Evolutionary conservation across 2,113 vertebrate genomes (phyloP).

Genomic region (Tetrao urogallus): DNA sequence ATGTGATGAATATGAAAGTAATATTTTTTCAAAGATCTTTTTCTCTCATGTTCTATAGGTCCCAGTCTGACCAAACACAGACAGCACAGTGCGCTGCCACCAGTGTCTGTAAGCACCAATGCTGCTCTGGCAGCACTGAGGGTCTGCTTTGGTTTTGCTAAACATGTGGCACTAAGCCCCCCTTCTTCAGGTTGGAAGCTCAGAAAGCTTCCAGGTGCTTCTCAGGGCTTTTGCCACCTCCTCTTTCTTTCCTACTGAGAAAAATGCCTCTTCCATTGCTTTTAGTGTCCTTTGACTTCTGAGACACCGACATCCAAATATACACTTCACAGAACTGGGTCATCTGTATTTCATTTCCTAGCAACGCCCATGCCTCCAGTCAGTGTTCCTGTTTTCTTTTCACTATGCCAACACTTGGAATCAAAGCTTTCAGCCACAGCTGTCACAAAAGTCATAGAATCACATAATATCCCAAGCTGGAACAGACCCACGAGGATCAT

Average conservation of each 20-base stretch:
- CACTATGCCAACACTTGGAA: too few relatives aligned
- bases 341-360: too few relatives aligned
- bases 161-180: neutral
- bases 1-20: neutral
- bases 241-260: neutral
- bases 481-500: too few relatives aligned
- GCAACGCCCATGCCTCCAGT: too few relatives aligned
- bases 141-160: neutral
- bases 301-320: too few relatives aligned
- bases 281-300: neutral
- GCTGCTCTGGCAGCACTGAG: neutral
- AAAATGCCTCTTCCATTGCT: neutral
- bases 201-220: conserved; percentile 36
- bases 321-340: too few relatives aligned
- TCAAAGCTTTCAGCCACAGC: too few relatives aligned
- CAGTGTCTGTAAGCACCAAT: neutral
- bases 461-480: too few relatives aligned
- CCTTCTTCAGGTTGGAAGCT: conserved; percentile 39
- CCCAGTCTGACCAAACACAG: neutral
- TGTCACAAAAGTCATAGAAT: too few relatives aligned
- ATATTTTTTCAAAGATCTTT: conserved; percentile 2
- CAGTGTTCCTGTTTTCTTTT: too few relatives aligned
- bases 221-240: conserved; percentile 31
- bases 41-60: neutral
- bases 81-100: neutral